Base-by-base conservation (phyloP, 2,888 invertebrate species). In the Syritta pipiens region DNA sequence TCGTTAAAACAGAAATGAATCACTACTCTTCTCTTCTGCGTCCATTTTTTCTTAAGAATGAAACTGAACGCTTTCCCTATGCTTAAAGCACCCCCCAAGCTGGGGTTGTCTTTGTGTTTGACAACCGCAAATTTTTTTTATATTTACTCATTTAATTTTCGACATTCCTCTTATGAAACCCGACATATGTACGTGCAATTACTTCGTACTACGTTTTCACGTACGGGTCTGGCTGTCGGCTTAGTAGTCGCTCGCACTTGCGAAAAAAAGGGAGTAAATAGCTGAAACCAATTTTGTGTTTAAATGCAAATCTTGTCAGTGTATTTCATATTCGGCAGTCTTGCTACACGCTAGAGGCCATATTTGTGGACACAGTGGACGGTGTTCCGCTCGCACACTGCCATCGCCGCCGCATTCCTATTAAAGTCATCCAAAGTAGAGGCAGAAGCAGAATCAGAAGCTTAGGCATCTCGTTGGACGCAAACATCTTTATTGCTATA, bases 401-500 rank as follows among this genome's bases (percentile, higher is more conserved):
- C 74, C 44, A 40, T 51, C 67, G 37, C 28, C 37, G 9, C 62
- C 72, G 57, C 74, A 77, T 65, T 55, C 59, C 65, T 48, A 72
- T 79, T 79, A 60, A 74, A 62, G 55, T 44, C 22, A 74, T 53
- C 37, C 42, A 30, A 28, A 19, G 19, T 14, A 46, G 20, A 28
- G 37, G 37, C 37, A 22, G 10, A 9, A 46, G 26, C 42, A 44
- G n/a, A 22, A 51, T 4, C 37, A 35, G 9, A 14, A 55, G 62
- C 44, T 67, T 60, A 46, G 55, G 32, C 72, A 69, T 60, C n/a
- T n/a, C 22, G 42, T 59, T 42, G 14, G 60, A 37, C 32, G 28
- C n/a, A 74, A 69, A 72, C 48, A 72, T 74, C 67, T 79, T 74
- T 62, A 79, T 79, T 74, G 44, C 49, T 44, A 67, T 24, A 62